These are phyloP conservation scores for Diarsia dahlii DNA, from an alignment of 2,888 invertebrate species.

Conservation along the genomic window DNA sequence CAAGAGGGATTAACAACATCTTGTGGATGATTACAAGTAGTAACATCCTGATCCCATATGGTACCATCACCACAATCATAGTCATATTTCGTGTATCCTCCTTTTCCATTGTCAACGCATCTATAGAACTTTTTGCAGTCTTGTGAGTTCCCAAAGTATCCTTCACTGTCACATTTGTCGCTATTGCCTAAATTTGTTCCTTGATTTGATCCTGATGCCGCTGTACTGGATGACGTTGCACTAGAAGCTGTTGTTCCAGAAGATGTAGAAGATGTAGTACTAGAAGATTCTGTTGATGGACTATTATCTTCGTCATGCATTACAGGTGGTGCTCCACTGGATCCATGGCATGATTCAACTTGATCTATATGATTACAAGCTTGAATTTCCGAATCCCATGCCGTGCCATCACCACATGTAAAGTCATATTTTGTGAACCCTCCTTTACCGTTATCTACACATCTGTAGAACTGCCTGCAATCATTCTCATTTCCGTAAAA, in stretches of 20 bases:
- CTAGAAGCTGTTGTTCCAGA: conserved; percentile 30
- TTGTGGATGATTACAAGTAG: conserved; percentile 85
- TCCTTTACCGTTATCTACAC: conserved; percentile 85
- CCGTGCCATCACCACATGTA: conserved; percentile 90
- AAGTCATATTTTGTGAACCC: conserved; percentile 90
- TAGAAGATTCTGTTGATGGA: conserved; percentile 50
- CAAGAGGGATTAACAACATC: conserved; percentile 84
- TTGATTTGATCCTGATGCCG: conserved; percentile 63
- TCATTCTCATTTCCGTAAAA: conserved; percentile 85
- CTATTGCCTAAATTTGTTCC: conserved; percentile 56
- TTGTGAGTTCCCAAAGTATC: conserved; percentile 91
- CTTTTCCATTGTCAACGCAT: conserved; percentile 92
- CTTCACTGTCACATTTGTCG: conserved; percentile 88
- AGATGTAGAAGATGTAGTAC: conserved; percentile 31
- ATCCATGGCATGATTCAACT: conserved; percentile 79
- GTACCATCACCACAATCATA: conserved; percentile 93
- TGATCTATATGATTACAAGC: conserved; percentile 90
- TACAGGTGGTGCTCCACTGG: conserved; percentile 66
- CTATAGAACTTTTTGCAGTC: conserved; percentile 92
- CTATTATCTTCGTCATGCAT: conserved; percentile 70
- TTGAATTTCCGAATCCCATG: conserved; percentile 89
- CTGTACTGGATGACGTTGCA: conserved; percentile 33
- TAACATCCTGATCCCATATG: conserved; percentile 92
- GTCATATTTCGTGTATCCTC: conserved; percentile 91
- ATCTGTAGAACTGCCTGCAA: conserved; percentile 88